Evolutionary conservation across 1,140 invertebrate species (phyloP).

Genomic region (Choristoneura fumiferana): DNA sequence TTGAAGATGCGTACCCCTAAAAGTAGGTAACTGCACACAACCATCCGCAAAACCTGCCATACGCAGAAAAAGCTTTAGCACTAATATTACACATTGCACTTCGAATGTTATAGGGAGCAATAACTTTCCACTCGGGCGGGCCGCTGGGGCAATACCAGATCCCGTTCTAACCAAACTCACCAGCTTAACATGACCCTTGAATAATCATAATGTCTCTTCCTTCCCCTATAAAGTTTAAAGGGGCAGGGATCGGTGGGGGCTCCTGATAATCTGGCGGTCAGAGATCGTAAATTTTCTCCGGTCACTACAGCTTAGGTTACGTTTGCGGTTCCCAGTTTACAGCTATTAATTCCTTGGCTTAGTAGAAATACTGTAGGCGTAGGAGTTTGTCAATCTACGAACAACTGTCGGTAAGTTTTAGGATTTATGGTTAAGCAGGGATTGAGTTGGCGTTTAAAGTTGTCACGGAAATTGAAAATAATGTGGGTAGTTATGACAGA

Average conservation of each 20-base stretch:
- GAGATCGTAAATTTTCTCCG: neutral
- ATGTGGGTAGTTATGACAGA: too few relatives aligned
- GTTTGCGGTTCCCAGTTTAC: conserved; percentile 2
- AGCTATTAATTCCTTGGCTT: conserved; percentile 1
- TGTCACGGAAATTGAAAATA: too few relatives aligned
- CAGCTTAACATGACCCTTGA: neutral
- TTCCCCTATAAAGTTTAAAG: neutral
- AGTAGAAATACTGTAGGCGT: neutral
- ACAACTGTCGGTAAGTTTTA: neutral
- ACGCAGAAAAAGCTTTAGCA: conserved; percentile 7
- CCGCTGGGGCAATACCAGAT: conserved; percentile 5
- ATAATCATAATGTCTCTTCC: neutral
- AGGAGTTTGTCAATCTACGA: neutral
- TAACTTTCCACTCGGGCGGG: conserved; percentile 11
- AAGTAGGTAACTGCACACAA: too few relatives aligned
- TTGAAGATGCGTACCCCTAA: too few relatives aligned
- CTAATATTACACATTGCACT: conserved; percentile 10
- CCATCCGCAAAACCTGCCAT: conserved; percentile 1
- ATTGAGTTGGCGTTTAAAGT: neutral
- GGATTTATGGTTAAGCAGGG: neutral
- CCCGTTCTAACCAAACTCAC: neutral
- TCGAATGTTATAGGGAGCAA: conserved; percentile 8
- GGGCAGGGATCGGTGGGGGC: neutral
- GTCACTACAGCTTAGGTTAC: conserved; percentile 2
- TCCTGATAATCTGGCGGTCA: neutral